These are phyloP conservation scores for Aphidoletes aphidimyza DNA, from an alignment of 2,888 invertebrate species.

Conservation along the genomic window DNA sequence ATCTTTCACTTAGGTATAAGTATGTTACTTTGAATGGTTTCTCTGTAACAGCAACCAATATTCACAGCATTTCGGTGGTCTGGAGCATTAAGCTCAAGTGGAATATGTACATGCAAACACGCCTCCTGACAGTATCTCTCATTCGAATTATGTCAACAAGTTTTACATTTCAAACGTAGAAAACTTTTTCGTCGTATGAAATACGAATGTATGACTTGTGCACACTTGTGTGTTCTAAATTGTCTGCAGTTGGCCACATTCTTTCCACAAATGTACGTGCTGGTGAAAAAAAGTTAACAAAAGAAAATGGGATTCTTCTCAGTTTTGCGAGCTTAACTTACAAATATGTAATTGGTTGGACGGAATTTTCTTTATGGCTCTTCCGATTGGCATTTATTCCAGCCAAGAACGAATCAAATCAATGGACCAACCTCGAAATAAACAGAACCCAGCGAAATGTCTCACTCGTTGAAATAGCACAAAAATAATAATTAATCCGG, in stretches of 20 bases:
- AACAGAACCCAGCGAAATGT: background rate
- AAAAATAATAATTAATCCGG: background rate
- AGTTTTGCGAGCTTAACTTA: conserved; percentile 10
- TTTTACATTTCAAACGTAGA: background rate
- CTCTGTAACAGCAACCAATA: background rate
- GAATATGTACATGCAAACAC: background rate
- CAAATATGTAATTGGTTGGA: conserved; percentile 44
- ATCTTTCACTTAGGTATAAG: background rate
- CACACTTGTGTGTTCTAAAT: background rate
- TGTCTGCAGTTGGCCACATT: background rate
- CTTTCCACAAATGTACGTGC: background rate
- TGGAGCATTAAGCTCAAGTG: background rate
- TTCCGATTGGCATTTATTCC: conserved; percentile 17
- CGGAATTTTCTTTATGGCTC: conserved; percentile 26
- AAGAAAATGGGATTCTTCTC: conserved; percentile 28
- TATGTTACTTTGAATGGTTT: background rate
- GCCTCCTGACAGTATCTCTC: conserved; percentile 30
- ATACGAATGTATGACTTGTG: background rate
- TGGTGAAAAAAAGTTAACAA: conserved; percentile 6
- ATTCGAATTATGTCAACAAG: background rate
- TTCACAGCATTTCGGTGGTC: background rate
- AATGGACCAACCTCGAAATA: background rate
- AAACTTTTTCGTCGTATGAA: background rate
- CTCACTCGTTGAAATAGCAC: background rate
- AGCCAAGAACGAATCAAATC: background rate